Conservation (phyloP, 2,797 vertebrate genomes). For the Bucorvus abyssinicus region DNA sequence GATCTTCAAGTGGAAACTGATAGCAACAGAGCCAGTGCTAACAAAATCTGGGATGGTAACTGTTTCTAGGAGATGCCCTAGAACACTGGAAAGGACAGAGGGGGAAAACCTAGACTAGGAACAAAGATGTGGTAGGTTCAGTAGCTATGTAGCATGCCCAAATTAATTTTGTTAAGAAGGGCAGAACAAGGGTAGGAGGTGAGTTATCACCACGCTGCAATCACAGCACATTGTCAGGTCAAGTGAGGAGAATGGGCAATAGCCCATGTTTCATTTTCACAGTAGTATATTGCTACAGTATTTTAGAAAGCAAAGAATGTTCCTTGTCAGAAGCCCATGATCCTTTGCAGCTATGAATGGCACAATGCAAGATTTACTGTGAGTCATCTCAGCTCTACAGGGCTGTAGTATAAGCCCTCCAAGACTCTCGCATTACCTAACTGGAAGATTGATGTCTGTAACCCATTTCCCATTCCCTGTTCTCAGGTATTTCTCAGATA, state of each 20-base stretch:
- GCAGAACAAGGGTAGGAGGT: neutral
- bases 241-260: neutral
- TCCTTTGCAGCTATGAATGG: neutral
- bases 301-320: neutral
- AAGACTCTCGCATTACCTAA: neutral
- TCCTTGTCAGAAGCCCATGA: neutral
- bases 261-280: neutral
- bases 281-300: neutral
- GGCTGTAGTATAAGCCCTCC: neutral
- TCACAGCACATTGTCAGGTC: neutral
- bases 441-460: neutral
- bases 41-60: neutral
- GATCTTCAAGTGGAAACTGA: neutral
- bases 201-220: neutral
- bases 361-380: neutral
- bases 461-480: neutral
- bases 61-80: neutral
- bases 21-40: neutral
- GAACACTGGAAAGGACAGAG: neutral
- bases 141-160: neutral
- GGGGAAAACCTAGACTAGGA: neutral
- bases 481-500: neutral
- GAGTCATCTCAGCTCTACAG: neutral
- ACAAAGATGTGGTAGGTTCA: neutral
- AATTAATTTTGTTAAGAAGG: neutral